A percentile compares a stretch with the other conserved stretches of the same genome.
phyloP scores from a whole-genome alignment of 2,888 invertebrate genomes.

The Andrena minutula region DNA sequence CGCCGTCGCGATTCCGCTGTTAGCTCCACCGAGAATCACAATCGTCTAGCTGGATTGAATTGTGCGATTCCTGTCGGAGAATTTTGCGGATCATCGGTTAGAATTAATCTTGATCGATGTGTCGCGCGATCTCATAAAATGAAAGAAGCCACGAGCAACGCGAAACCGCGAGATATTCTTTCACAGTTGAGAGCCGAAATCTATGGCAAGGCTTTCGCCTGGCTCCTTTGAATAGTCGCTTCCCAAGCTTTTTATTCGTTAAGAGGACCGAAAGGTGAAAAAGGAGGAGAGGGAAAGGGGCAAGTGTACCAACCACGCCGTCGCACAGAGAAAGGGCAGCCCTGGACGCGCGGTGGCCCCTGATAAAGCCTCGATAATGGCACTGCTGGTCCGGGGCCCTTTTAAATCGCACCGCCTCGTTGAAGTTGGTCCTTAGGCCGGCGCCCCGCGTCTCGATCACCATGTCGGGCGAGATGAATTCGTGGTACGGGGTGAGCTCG shows the following conservation, averaged over 20 bases:
- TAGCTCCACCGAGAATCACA: background rate
- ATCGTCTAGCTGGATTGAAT: background rate
- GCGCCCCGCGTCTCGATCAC: slow-evolving; percentile 90
- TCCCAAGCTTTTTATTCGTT: too few relatives aligned
- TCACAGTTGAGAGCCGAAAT: too few relatives aligned
- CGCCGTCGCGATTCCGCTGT: background rate
- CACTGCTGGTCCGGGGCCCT: slow-evolving; percentile 81
- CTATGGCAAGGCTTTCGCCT: too few relatives aligned
- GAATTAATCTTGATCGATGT: background rate
- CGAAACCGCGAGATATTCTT: too few relatives aligned
- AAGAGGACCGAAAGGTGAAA: background rate
- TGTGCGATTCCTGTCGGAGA: background rate
- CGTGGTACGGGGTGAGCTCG: slow-evolving; percentile 86
- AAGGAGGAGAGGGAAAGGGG: background rate
- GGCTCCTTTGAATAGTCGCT: too few relatives aligned
- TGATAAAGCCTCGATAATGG: slow-evolving; percentile 86
- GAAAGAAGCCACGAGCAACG: background rate
- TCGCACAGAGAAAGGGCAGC: slow-evolving; percentile 86
- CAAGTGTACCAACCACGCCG: slow-evolving; percentile 81
- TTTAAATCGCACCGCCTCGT: slow-evolving; percentile 73
- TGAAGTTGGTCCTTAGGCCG: slow-evolving; percentile 84
- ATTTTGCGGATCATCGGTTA: background rate
- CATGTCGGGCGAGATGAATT: slow-evolving; percentile 87
- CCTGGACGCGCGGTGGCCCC: slow-evolving; percentile 83
- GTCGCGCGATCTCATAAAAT: background rate